These are phyloP conservation scores for Esox lucius DNA, from an alignment of 2,797 vertebrate species.

Conservation along the genomic window DNA sequence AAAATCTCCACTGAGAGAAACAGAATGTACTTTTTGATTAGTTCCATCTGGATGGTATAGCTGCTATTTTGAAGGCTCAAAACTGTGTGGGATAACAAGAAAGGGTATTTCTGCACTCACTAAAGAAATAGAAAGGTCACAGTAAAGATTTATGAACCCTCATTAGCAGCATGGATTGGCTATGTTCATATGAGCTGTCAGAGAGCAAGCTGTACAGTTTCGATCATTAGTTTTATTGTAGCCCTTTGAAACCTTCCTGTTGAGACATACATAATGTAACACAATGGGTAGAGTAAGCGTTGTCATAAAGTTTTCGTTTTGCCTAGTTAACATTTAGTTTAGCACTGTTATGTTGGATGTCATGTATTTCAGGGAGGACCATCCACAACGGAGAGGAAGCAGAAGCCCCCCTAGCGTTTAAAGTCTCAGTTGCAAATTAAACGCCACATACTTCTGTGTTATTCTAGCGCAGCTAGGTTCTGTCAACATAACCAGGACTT, in stretches of 20 bases:
- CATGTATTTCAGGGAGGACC: no score
- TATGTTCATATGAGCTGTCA: conserved; percentile 6
- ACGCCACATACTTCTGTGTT: no score
- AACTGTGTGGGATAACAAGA: conserved; percentile 39
- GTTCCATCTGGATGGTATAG: conserved; percentile 23
- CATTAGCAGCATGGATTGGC: not conserved
- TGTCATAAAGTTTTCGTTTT: no score
- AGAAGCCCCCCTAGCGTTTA: no score
- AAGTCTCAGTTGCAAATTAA: no score
- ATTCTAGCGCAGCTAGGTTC: no score
- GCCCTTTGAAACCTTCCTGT: not conserved
- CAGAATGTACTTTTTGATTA: conserved; percentile 26
- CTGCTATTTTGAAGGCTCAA: conserved; percentile 25
- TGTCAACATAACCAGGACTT: no score
- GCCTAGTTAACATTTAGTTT: no score
- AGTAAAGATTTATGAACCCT: conserved; percentile 23
- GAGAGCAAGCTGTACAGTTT: not conserved
- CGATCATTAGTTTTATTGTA: conserved; percentile 15
- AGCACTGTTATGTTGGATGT: no score
- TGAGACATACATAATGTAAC: no score
- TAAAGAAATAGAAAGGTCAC: conserved; percentile 17
- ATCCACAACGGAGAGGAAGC: no score
- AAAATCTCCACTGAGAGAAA: conserved; percentile 10
- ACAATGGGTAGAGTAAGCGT: no score
- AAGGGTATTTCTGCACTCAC: conserved; percentile 38